Conservation (phyloP, 2,113 vertebrate genomes). For the Pampusana beccarii region DNA sequence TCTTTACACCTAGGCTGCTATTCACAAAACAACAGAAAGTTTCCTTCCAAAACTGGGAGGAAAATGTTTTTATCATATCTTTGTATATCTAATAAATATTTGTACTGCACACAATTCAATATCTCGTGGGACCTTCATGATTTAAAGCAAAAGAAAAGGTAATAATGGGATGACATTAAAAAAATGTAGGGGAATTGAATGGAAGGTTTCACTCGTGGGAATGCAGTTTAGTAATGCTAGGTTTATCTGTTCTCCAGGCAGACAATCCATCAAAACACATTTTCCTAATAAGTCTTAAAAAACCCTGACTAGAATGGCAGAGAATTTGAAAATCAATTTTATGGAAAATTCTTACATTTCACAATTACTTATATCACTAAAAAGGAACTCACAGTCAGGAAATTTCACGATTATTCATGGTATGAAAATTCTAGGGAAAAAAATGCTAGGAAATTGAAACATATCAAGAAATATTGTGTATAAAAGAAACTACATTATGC, state of each 20-base stretch:
- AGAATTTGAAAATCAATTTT: neutral
- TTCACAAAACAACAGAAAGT: neutral
- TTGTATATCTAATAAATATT: neutral
- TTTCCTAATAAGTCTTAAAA: neutral
- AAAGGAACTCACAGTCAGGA: neutral
- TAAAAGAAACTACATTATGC: neutral
- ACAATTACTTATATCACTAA: neutral
- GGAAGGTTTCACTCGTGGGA: neutral
- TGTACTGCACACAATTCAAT: neutral
- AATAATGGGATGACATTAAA: neutral
- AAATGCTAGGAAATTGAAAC: neutral
- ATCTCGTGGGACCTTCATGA: neutral
- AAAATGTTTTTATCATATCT: neutral
- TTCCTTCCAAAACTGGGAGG: neutral
- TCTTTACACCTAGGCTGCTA: neutral
- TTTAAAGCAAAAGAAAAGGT: neutral
- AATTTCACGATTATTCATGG: neutral
- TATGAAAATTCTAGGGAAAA: neutral
- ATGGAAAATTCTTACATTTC: neutral
- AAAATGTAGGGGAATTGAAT: neutral
- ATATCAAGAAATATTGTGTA: neutral
- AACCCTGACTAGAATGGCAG: neutral
- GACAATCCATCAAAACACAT: neutral
- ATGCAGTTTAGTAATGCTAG: neutral
- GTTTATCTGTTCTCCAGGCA: neutral